A percentile compares a stretch with the other conserved stretches of the same genome.
Conservation (phyloP, 2,797 vertebrate species). For the Scolopax rusticola region DNA sequence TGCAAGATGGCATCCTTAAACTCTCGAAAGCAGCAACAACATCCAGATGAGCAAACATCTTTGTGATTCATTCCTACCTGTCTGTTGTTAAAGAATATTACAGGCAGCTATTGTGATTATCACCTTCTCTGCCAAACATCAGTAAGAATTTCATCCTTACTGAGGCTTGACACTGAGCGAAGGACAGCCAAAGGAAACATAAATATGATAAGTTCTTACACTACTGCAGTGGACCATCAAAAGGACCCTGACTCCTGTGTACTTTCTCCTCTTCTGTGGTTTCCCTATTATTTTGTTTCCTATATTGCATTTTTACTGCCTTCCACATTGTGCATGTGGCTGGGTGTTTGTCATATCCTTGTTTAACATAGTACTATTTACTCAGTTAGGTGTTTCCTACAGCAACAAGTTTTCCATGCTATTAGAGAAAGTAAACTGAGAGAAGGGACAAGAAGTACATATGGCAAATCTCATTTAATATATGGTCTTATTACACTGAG, state of each 20-base stretch:
- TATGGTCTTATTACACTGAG: neutral
- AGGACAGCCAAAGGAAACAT: neutral
- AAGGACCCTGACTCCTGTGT: neutral
- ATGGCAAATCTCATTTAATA: neutral
- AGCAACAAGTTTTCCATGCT: neutral
- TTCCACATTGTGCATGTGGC: neutral
- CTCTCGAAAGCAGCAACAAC: conserved; percentile 29
- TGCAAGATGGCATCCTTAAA: conserved; percentile 28
- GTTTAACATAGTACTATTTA: neutral
- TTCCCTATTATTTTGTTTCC: neutral
- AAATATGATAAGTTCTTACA: neutral
- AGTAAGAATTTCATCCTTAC: neutral
- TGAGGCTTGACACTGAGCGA: neutral
- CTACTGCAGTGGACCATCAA: neutral
- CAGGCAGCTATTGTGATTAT: conserved; percentile 8
- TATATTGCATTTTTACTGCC: neutral
- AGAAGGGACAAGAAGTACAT: neutral
- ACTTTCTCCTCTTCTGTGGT: neutral
- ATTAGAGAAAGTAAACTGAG: neutral
- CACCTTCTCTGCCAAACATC: neutral
- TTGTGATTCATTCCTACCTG: conserved; percentile 52
- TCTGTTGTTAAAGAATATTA: conserved; percentile 45
- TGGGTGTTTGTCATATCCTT: neutral
- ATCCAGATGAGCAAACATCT: conserved; percentile 50
- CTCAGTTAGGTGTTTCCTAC: neutral